Evolutionary conservation across 2,797 vertebrate species (phyloP).

Genomic region (Lophura swinhoii): DNA sequence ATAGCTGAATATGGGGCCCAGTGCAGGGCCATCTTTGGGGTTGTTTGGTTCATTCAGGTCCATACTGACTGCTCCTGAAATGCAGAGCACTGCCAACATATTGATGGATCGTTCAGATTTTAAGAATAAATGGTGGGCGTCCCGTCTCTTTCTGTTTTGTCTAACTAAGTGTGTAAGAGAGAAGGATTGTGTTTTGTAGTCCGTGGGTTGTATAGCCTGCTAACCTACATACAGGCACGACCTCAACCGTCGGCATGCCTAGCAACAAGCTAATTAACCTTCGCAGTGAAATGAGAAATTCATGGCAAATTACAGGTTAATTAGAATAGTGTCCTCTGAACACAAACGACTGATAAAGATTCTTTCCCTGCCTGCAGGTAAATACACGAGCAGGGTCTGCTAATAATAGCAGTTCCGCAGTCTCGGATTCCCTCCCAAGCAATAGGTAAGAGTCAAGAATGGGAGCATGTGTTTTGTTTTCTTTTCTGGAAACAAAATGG

Average conservation of each 20-base stretch:
- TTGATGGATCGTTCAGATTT: background rate
- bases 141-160: background rate
- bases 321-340: constrained; percentile 83
- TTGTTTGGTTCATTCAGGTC: constrained; percentile 1
- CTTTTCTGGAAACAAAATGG: background rate
- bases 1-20: background rate
- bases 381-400: constrained; percentile 91
- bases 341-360: constrained; percentile 67
- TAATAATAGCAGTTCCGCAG: constrained; percentile 83
- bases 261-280: constrained; percentile 89
- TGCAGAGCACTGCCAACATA: background rate
- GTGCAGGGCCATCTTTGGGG: background rate
- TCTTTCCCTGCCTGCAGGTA: constrained; percentile 85
- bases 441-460: constrained; percentile 88
- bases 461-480: background rate
- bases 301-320: constrained; percentile 87
- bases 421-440: constrained; percentile 88
- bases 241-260: constrained; percentile 54
- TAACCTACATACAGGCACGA: constrained; percentile 76
- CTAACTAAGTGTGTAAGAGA: constrained; percentile 43
- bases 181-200: background rate
- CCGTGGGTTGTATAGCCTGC: background rate
- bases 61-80: background rate
- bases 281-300: constrained; percentile 79
- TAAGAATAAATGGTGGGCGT: background rate